Percentiles rank a stretch among this genome's conserved stretches.
Conservation (phyloP, 2,113 vertebrate species). For the Trinectes maculatus region DNA sequence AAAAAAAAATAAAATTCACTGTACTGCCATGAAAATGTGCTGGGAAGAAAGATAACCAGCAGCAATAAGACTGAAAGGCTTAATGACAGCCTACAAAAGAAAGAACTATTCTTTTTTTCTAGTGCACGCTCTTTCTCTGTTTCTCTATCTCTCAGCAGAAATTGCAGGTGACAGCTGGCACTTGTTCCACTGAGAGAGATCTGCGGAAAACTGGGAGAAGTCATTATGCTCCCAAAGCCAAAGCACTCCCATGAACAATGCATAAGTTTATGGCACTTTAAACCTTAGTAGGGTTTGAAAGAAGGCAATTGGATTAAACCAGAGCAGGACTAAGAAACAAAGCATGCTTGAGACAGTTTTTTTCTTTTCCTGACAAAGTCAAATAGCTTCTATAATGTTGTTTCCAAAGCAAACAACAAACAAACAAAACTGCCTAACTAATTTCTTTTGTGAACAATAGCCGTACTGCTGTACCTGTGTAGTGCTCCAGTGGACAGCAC, state of each 20-base stretch:
- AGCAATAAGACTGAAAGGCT: conserved; percentile 54
- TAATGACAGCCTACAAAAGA: conserved; percentile 39
- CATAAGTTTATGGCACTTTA: conserved; percentile 61
- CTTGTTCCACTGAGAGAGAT: conserved; percentile 61
- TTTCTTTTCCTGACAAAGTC: conserved; percentile 42
- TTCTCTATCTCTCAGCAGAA: conserved; percentile 38
- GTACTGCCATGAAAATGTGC: conserved; percentile 37
- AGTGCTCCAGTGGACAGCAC: conserved; percentile 20
- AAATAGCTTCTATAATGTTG: conserved; percentile 42
- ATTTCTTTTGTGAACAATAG: conserved; percentile 31
- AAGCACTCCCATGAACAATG: conserved; percentile 67
- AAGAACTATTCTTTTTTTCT: conserved; percentile 32
- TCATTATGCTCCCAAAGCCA: conserved; percentile 66
- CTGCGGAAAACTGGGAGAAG: conserved; percentile 41
- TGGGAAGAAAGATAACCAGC: conserved; percentile 49
- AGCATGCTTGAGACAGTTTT: conserved; percentile 44
- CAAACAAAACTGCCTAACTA: conserved; percentile 12
- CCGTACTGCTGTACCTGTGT: conserved; percentile 15
- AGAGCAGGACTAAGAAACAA: conserved; percentile 50
- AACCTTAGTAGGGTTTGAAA: conserved; percentile 59
- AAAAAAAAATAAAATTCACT: conserved; percentile 48
- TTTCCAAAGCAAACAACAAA: conserved; percentile 29
- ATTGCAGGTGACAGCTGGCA: conserved; percentile 73
- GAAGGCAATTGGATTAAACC: conserved; percentile 50
- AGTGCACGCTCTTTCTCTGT: conserved; percentile 3